Base-by-base conservation (phyloP, 2,888 invertebrate genomes). In the Machimus atricapillus region DNA sequence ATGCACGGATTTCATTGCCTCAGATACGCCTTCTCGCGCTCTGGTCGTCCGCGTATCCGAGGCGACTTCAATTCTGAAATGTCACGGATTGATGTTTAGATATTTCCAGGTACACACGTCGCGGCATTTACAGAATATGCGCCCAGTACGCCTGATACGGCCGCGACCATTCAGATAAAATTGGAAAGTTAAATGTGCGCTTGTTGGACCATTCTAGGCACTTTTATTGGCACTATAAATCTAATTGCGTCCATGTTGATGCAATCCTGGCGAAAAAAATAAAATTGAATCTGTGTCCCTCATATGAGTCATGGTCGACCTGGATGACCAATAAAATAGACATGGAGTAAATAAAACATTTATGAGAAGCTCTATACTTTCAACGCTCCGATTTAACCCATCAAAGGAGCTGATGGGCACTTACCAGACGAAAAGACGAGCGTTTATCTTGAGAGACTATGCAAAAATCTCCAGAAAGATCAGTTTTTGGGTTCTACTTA, bases 1-100 rank as follows among this genome's bases (percentile, higher is more conserved):
- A n/a, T 74, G 85, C 74, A 74, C 66, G 74, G 85, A 74, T 85
- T 85, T 85, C 85, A 85, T 74, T 85, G 74, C 85, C 43, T 74
- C 19, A 85, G 46, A 85, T 73, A 85, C 52, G 85, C 85, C 73
- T 46, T 66, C 66, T 66, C 19, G 66, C 66, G 66, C 66, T 19
- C 66, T 66, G 58, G 46, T 19, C 52, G 52, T 52, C 52, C 52
- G 52, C 52, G 52, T 52, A 52, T 52, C 58, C 34, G 23, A 52
- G 82, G 31, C 85, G 46, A 46, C 73, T 74, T 85, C 46, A 46
- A 34, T 85, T 85, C 58, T 82, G 37, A 82, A 82, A 85, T 74
- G 74, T 46, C 85, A 43, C 85, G 73, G 85, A 73, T 85, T 74
- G 74, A 46, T 74, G 85, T 74, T 85, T 34, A 46, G 85, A 85